Evolutionary conservation across 2,797 vertebrate species (phyloP).

Genomic region (Cygnus olor): DNA sequence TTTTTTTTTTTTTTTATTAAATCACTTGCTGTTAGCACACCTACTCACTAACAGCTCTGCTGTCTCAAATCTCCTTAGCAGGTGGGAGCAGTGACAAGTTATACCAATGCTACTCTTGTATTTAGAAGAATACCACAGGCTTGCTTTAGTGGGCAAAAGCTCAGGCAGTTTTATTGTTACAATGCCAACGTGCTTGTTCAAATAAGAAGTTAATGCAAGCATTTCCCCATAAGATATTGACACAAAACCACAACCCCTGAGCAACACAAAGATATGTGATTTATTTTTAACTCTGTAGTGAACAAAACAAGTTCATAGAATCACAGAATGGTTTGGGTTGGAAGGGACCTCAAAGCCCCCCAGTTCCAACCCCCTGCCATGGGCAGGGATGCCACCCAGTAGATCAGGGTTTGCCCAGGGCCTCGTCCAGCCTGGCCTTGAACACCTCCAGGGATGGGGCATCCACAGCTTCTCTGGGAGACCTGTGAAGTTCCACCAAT

Average conservation of each 20-base stretch:
- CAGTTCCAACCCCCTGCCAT: too few species aligned
- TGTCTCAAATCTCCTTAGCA: neutral
- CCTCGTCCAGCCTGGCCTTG: too few species aligned
- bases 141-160: neutral
- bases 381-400: too few species aligned
- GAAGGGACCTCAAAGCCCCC: too few species aligned
- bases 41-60: neutral
- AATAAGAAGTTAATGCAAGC: neutral
- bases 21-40: too few species aligned
- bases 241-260: neutral
- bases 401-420: too few species aligned
- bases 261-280: neutral
- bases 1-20: too few species aligned
- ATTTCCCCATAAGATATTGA: neutral
- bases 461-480: too few species aligned
- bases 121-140: neutral
- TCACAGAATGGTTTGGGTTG: too few species aligned
- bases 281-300: neutral
- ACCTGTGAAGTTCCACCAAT: accelerated
- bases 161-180: neutral
- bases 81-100: neutral
- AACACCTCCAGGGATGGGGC: too few species aligned
- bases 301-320: neutral
- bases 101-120: neutral
- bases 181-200: neutral